phyloP scores from a whole-genome alignment of 92 coral and sea anemone genomes.

The Parazoanthus swiftii region DNA sequence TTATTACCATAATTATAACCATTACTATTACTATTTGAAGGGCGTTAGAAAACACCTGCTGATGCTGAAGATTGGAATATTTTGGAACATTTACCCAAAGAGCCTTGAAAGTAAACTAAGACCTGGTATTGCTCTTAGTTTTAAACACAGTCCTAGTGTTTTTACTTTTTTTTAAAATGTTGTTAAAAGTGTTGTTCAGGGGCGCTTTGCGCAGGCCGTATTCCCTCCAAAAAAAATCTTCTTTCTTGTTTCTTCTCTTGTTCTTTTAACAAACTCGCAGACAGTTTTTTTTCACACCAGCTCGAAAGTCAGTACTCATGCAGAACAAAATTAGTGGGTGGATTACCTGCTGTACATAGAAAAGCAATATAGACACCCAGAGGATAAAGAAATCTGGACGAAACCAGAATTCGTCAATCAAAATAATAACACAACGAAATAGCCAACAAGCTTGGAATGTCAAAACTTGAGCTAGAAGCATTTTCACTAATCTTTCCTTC shows the following conservation, averaged over 20 bases:
- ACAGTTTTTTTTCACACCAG: slow-evolving; percentile 7
- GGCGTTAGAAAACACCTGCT: too few relatives aligned
- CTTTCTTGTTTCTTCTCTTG: not conserved
- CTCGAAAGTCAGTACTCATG: slow-evolving; percentile 76
- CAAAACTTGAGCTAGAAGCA: slow-evolving; percentile 52
- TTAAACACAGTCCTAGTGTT: too few relatives aligned
- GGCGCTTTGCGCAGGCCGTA: not conserved
- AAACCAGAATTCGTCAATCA: slow-evolving; percentile 5
- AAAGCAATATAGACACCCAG: slow-evolving; percentile 54
- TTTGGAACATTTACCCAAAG: too few relatives aligned
- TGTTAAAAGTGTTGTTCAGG: too few relatives aligned
- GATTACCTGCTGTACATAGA: slow-evolving; percentile 70
- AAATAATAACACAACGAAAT: slow-evolving; percentile 10
- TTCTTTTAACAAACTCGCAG: not conserved
- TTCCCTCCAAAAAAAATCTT: slow-evolving; percentile 4
- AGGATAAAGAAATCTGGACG: slow-evolving; percentile 31
- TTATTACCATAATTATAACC: too few relatives aligned
- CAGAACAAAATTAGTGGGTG: slow-evolving; percentile 71
- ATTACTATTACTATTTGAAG: too few relatives aligned
- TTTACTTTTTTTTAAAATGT: too few relatives aligned
- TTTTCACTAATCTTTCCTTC: slow-evolving; percentile 56
- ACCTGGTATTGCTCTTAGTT: too few relatives aligned
- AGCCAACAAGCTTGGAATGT: slow-evolving; percentile 46
- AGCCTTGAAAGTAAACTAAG: too few relatives aligned
- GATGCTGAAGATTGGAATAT: too few relatives aligned